Conservation (phyloP, 2,113 vertebrate genomes). For the Mus pahari region DNA sequence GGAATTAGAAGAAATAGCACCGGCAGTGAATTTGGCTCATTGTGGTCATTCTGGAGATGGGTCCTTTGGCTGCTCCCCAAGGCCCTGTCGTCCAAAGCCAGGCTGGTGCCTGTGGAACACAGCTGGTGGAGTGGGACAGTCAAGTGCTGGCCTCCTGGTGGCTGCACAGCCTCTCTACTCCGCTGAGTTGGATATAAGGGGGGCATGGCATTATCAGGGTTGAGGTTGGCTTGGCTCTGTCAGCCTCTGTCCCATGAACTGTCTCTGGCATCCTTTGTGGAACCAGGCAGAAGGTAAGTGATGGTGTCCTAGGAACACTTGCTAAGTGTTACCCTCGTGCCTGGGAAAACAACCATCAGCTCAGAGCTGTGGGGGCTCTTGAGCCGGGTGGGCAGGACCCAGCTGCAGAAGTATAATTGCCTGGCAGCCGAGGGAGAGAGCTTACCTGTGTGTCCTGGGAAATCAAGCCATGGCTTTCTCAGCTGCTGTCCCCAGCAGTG, state of each 20-base stretch:
- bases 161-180: neutral
- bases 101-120: neutral
- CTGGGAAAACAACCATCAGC: constrained; percentile 23
- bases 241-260: neutral
- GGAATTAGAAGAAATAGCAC: neutral
- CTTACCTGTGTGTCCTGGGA: constrained; percentile 36
- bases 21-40: accelerated
- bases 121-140: neutral
- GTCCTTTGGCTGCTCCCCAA: neutral
- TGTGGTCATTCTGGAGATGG: neutral
- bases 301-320: neutral
- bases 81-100: neutral
- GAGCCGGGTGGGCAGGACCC: constrained; percentile 20
- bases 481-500: constrained; percentile 5
- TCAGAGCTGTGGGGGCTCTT: constrained; percentile 30
- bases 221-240: neutral
- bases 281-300: neutral
- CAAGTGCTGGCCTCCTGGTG: neutral
- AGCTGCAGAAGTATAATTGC: constrained; percentile 41
- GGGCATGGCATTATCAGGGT: neutral
- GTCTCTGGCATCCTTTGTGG: neutral
- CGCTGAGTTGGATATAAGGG: neutral
- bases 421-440: constrained; percentile 9
- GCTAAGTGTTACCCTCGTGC: constrained; percentile 68
- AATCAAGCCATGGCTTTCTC: constrained; percentile 68